Evolutionary conservation across 2,888 invertebrate genomes (phyloP).

Genomic region (Hemaris fuciformis): DNA sequence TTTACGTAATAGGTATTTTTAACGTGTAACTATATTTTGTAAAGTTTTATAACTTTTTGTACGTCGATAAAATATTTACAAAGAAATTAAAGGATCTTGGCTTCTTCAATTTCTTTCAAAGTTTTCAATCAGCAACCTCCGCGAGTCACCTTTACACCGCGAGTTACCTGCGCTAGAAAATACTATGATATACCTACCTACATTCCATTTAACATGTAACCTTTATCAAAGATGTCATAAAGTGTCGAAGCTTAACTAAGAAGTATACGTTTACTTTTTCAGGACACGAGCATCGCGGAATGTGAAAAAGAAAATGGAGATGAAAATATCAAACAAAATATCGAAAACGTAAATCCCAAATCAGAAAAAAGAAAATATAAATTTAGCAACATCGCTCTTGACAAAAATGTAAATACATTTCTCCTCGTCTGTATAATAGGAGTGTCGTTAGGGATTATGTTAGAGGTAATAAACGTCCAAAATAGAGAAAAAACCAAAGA

Average conservation of each 20-base stretch:
- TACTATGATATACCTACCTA: too few species aligned
- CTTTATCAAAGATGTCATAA: too few species aligned
- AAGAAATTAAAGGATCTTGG: too few species aligned
- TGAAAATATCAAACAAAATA: conserved; percentile 18
- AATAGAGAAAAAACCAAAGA: conserved; percentile 37
- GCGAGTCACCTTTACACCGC: too few species aligned
- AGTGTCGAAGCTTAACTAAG: too few species aligned
- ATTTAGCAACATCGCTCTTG: conserved; percentile 35
- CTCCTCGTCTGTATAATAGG: conserved; percentile 61
- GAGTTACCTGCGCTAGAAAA: too few species aligned
- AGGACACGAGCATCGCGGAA: conserved; percentile 22
- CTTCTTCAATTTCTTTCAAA: too few species aligned
- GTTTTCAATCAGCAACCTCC: too few species aligned
- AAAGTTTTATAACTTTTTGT: too few species aligned
- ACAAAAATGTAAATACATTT: conserved; percentile 51
- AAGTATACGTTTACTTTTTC: conserved; percentile 28
- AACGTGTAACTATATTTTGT: neutral
- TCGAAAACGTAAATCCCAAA: conserved; percentile 12
- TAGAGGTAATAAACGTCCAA: conserved; percentile 55
- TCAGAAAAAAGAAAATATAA: conserved; percentile 19
- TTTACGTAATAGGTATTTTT: too few species aligned
- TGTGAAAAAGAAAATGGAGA: conserved; percentile 23
- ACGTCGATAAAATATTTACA: too few species aligned
- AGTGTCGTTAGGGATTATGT: conserved; percentile 53
- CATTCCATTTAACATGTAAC: too few species aligned